These are phyloP conservation scores for Aix galericulata DNA, from an alignment of 2,113 vertebrate species.

Conservation along the genomic window DNA sequence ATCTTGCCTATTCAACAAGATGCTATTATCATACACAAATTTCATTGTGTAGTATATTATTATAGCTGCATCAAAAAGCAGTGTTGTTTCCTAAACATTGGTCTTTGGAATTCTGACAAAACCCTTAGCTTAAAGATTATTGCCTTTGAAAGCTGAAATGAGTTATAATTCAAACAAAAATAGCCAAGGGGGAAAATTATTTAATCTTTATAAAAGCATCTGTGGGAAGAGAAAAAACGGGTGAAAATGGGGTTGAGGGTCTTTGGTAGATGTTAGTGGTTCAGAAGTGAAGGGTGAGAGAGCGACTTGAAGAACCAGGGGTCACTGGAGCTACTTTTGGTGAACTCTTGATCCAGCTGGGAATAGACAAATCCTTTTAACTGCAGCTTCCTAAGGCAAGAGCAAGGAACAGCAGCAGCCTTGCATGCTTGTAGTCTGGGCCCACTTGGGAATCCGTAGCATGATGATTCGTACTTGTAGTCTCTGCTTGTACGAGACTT, in stretches of 20 bases:
- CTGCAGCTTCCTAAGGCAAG: not conserved
- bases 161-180: conserved; percentile 39
- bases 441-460: not conserved
- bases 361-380: not conserved
- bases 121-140: conserved; percentile 21
- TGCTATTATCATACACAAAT: conserved; percentile 6
- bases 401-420: not conserved
- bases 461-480: no score
- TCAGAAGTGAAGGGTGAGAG: not conserved
- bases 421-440: not conserved
- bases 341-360: not conserved
- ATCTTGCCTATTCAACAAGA: conserved; percentile 21
- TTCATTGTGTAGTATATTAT: conserved; percentile 30
- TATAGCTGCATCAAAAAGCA: not conserved
- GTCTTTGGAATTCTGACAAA: conserved; percentile 26
- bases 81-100: not conserved
- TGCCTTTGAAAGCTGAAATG: conserved; percentile 37
- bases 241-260: not conserved
- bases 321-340: not conserved
- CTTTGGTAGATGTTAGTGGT: not conserved
- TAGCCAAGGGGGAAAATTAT: not conserved
- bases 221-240: not conserved
- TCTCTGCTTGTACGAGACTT: no score
- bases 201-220: conserved; percentile 2
- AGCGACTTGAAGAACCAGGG: not conserved